Conservation (phyloP, 2,888 invertebrate species). For the Ophraella communa region DNA sequence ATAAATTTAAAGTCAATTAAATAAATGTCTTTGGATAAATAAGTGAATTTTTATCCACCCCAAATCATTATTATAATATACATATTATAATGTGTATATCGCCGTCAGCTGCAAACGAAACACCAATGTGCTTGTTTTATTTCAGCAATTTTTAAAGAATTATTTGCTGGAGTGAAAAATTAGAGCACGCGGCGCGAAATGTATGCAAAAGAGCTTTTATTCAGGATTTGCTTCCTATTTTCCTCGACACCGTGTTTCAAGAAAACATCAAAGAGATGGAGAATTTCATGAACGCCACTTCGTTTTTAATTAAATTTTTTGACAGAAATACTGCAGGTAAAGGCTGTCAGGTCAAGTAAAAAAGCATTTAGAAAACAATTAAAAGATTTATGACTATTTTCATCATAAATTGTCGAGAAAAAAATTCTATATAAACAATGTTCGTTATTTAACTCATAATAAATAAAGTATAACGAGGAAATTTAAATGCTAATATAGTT, state of each 20-base stretch:
- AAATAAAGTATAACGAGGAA: too few relatives aligned
- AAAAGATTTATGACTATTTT: neutral
- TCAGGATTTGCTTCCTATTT: conserved; percentile 31
- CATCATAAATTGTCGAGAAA: neutral
- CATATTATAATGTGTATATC: too few relatives aligned
- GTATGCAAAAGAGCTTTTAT: conserved; percentile 32
- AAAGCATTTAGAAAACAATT: neutral
- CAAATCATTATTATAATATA: too few relatives aligned
- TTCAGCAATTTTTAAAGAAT: conserved; percentile 39
- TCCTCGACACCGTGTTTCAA: conserved; percentile 23
- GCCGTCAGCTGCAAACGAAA: conserved; percentile 17
- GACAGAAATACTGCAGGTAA: conserved; percentile 15
- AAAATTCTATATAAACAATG: neutral
- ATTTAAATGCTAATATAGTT: too few relatives aligned
- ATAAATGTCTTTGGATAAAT: too few relatives aligned
- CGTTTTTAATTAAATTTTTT: conserved; percentile 22
- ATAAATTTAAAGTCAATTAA: too few relatives aligned
- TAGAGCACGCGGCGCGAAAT: conserved; percentile 35
- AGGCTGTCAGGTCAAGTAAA: neutral
- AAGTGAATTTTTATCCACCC: too few relatives aligned
- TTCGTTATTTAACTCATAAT: too few relatives aligned
- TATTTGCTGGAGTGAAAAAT: conserved; percentile 41
- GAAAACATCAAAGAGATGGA: conserved; percentile 30
- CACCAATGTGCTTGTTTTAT: conserved; percentile 31
- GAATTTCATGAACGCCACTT: conserved; percentile 5